Evolutionary conservation across 2,888 invertebrate genomes (phyloP).

Genomic region (Trichogramma dendrolimi): DNA sequence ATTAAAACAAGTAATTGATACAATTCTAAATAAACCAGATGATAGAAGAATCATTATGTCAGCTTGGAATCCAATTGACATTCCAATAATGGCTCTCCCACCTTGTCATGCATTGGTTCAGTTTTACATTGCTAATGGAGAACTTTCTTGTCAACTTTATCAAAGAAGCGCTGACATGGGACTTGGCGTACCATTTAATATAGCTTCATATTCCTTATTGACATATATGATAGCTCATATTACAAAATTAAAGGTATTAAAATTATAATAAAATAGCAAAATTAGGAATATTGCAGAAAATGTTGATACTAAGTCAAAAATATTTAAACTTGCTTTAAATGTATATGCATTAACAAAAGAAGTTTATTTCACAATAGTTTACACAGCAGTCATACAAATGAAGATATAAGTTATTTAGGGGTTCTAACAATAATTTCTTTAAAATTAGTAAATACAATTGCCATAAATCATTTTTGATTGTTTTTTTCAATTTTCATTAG

Average conservation of each 20-base stretch:
- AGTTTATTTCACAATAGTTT: no score
- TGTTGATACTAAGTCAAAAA: neutral
- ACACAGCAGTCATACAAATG: no score
- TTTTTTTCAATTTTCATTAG: neutral
- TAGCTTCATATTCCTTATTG: conserved; percentile 91
- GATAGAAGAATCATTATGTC: conserved; percentile 88
- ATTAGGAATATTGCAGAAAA: conserved; percentile 17
- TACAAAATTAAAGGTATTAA: conserved; percentile 74
- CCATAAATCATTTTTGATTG: neutral
- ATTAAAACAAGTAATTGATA: conserved; percentile 72
- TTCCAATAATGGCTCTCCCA: conserved; percentile 89
- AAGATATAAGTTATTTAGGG: conserved; percentile 4
- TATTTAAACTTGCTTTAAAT: neutral
- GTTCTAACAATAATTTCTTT: conserved; percentile 1
- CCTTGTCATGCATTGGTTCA: conserved; percentile 95
- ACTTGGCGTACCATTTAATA: conserved; percentile 96
- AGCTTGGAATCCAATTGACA: conserved; percentile 90
- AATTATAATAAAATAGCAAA: conserved; percentile 1
- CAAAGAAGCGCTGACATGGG: conserved; percentile 98
- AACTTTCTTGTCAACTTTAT: conserved; percentile 87
- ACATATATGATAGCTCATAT: conserved; percentile 96
- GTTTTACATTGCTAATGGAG: conserved; percentile 82
- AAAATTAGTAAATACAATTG: neutral
- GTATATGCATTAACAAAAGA: conserved; percentile 5
- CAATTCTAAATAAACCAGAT: conserved; percentile 74